These are phyloP conservation scores for Lanius ludovicianus DNA, from an alignment of 2,113 vertebrate genomes.

Conservation along the genomic window DNA sequence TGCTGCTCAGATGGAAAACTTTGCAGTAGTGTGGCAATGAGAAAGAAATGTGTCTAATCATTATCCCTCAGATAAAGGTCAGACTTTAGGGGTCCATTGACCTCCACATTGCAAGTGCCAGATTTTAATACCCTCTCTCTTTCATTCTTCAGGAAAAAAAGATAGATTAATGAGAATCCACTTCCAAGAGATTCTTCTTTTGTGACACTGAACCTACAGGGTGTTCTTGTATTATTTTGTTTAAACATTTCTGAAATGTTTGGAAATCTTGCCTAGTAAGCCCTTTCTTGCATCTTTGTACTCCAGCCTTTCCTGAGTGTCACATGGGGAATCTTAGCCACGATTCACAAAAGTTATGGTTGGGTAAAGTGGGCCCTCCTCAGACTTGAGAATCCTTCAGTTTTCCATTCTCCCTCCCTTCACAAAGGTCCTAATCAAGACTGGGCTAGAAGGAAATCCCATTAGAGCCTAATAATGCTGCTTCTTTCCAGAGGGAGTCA, in stretches of 20 bases:
- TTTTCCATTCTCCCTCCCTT: background rate
- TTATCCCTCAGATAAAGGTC: background rate
- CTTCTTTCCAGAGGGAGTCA: conserved; percentile 54
- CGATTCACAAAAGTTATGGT: background rate
- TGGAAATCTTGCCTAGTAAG: background rate
- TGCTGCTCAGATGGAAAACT: background rate
- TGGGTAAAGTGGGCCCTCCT: background rate
- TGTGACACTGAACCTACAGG: background rate
- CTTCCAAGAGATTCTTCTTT: background rate
- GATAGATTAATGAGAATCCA: background rate
- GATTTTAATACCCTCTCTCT: background rate
- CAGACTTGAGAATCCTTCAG: background rate
- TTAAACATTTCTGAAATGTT: background rate
- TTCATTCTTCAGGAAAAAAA: background rate
- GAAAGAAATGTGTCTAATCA: background rate
- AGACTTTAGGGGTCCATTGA: background rate
- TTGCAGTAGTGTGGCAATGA: background rate
- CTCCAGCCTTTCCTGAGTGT: background rate
- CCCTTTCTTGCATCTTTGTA: background rate
- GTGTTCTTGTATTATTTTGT: background rate
- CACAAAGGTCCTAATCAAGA: conserved; percentile 2
- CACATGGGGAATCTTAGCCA: background rate
- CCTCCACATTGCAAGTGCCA: background rate
- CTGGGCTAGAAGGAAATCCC: conserved; percentile 30
- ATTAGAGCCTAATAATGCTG: conserved; percentile 39